phyloP scores from a whole-genome alignment of 1,140 invertebrate species.

The Aphelinus certus region DNA sequence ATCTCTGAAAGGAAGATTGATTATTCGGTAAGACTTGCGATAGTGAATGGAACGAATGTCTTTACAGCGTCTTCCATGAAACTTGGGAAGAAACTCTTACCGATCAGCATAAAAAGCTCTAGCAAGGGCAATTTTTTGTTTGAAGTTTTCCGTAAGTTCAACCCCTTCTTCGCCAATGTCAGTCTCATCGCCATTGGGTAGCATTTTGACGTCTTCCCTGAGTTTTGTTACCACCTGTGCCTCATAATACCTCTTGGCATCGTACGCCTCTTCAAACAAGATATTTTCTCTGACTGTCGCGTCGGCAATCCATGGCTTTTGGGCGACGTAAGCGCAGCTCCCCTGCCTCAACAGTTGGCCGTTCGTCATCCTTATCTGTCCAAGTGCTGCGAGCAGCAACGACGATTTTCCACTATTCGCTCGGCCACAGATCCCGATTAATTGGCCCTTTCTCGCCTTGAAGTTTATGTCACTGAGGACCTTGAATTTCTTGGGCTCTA shows the following conservation, averaged over 20 bases:
- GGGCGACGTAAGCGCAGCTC: constrained; percentile 73
- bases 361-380: constrained; percentile 65
- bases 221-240: constrained; percentile 67
- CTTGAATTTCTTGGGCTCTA: constrained; percentile 44
- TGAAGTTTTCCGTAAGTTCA: constrained; percentile 73
- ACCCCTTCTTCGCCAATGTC: constrained; percentile 73
- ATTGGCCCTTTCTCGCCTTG: constrained; percentile 63
- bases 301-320: constrained; percentile 77
- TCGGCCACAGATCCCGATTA: constrained; percentile 74
- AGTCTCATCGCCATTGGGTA: constrained; percentile 72
- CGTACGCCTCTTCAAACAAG: constrained; percentile 70
- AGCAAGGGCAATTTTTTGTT: constrained; percentile 71
- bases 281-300: constrained; percentile 77
- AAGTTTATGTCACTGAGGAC: constrained; percentile 59
- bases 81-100: constrained; percentile 45
- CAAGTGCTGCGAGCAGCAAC: constrained; percentile 71
- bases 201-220: constrained; percentile 66
- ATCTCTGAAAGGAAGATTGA: constrained; percentile 60
- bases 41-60: background rate
- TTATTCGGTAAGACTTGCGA: background rate
- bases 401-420: constrained; percentile 78
- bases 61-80: constrained; percentile 2
- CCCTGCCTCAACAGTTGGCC: constrained; percentile 70
- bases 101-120: constrained; percentile 69
- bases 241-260: constrained; percentile 66